Base-by-base conservation (phyloP, 2,888 invertebrate genomes). In the Dastarcus helophoroides region DNA sequence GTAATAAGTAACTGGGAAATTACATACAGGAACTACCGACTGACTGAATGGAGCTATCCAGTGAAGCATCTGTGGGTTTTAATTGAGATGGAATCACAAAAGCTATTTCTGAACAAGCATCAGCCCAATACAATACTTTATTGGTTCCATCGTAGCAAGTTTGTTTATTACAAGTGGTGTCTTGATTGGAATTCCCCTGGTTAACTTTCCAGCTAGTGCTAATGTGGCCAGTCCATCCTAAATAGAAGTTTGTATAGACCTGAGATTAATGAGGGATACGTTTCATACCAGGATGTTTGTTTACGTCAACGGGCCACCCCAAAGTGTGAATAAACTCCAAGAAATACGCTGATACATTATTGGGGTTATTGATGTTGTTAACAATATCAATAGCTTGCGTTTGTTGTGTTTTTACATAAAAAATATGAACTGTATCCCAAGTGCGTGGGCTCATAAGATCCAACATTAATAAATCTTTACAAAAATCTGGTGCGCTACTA, bases 111-210 rank as follows among this genome's bases (percentile, higher is more conserved):
- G 88, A 83, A 27, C 80, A 81, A 0, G 89, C 84, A 61, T 95
- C 94, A 2, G 93, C 85, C 94, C 94, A 95, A 61, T 94, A 95
- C 2, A 95, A 65, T 3, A 91, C 79, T 58, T 83, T 79, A 33
- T 79, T 76, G 31, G 78, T 73, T 0, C 91, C 93, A 59, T 89
- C 88, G 54, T 84, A 93, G 43, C 30, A 31, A 23, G 34, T 10
- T 14, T 31, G 14, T 29, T 43, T 31, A 26, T 40, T 23, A 31
- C 44, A 36, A 19, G 34, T 35, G 14, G 39, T 42, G n/a, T n/a
- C n/a, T n/a, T n/a, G n/a, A n/a, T n/a, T n/a, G n/a, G n/a, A n/a
- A n/a, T n/a, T n/a, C n/a, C n/a, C n/a, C 9, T 38, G 43, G 21
- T 37, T 49, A 36, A 56, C 60, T 56, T 42, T 66, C 82, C 89